Percentiles rank a stretch among this genome's conserved stretches.
Evolutionary conservation across 2,797 vertebrate genomes (phyloP).

Genomic region (Aphelocoma californica): DNA sequence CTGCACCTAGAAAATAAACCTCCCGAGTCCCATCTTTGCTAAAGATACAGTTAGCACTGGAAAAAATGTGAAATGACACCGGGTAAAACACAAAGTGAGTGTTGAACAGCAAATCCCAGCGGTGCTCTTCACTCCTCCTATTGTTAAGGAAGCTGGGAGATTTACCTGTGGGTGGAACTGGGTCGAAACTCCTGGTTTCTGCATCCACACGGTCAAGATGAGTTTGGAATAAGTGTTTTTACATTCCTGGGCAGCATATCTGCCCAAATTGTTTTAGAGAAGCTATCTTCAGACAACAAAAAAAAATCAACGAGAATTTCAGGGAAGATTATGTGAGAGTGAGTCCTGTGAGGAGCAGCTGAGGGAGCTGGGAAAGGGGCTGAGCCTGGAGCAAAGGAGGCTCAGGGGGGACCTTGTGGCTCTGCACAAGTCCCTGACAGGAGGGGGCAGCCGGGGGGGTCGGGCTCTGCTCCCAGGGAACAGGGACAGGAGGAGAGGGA

Average conservation of each 20-base stretch:
- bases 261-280: not conserved
- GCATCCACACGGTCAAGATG: not conserved
- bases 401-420: too few relatives aligned
- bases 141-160: not conserved
- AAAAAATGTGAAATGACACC: not conserved
- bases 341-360: not conserved
- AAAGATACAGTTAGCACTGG: not conserved
- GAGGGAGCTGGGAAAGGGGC: not conserved
- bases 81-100: not conserved
- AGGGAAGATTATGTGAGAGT: not conserved
- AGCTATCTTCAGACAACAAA: not conserved
- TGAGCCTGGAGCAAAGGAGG: too few relatives aligned
- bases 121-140: not conserved
- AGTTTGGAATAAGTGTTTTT: not conserved
- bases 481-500: too few relatives aligned
- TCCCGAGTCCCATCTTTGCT: not conserved
- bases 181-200: not conserved
- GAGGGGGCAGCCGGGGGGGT: not conserved
- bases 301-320: not conserved
- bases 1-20: not conserved
- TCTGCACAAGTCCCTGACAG: too few relatives aligned
- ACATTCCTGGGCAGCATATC: fast-evolving
- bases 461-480: too few relatives aligned
- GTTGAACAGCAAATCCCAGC: not conserved
- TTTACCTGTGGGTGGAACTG: not conserved